Evolutionary conservation across 2,888 invertebrate species (phyloP), one percentile per base, ranked within the genome.

Genomic region (Ichneumoninae sp.): DNA sequence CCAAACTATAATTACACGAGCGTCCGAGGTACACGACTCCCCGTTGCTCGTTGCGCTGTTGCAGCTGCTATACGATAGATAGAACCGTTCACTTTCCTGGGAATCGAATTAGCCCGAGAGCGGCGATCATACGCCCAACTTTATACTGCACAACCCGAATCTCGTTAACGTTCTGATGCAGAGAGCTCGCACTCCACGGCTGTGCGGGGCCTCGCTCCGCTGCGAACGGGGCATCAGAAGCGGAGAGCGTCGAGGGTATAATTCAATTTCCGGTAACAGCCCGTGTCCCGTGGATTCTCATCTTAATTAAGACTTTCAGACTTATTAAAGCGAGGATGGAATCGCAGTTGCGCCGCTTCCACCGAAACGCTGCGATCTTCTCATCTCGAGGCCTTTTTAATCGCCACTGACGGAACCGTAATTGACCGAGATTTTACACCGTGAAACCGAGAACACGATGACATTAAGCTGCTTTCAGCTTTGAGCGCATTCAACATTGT

Each of bases 51-150:
- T 19, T 47, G 33, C 33, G 40, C 30, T 65, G 71, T 40, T 33
- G 60, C 40, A 30, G 47, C 54, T 33, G 66, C 57, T 57, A 40
- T 52, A 54, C 26, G 40, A 79, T 81, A 73, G 13, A 57, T 69
- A 84, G 66, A 57, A 63, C 73, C 78, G 54, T 82, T 85, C 85
- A 83, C 86, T 86, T 85, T 85, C 86, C 76, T 83, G 74, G 81
- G 82, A 85, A 85, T 85, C 74, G 81, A 83, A 86, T 85, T 85
- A 85, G 79, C 65, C 47, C 69, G 76, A 76, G 75, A 79, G 76
- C 73, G 70, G 73, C 74, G 69, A 83, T 83, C 83, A 79, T 74
- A 30, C 68, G 6, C 57, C 47, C 57, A 36, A 69, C 68, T 57
- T 22, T 52, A 30, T 57, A 71, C 33, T 63, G 65, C 47, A 36